phyloP scores from a whole-genome alignment of 2,888 invertebrate species.

The Melinaea menophilus region DNA sequence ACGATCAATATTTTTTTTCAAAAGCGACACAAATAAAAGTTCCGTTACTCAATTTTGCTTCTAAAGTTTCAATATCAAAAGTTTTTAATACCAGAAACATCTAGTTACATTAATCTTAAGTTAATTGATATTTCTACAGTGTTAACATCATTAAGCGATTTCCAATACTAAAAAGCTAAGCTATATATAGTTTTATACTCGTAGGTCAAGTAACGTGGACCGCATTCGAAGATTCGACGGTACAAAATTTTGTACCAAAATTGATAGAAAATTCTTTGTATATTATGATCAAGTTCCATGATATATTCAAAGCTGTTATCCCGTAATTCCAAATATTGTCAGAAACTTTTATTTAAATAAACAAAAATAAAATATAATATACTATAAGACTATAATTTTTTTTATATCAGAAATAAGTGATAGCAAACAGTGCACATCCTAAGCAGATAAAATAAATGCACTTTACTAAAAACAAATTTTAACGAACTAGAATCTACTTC shows the following conservation, averaged over 20 bases:
- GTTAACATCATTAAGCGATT: conserved; percentile 51
- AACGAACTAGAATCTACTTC: conserved; percentile 45
- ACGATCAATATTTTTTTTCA: conserved; percentile 17
- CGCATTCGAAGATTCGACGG: conserved; percentile 59
- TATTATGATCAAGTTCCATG: conserved; percentile 5
- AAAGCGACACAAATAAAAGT: conserved; percentile 21
- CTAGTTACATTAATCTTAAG: conserved; percentile 55
- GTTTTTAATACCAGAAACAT: conserved; percentile 45
- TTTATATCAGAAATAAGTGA: conserved; percentile 16
- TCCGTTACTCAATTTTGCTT: conserved; percentile 20
- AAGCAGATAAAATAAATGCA: conserved; percentile 21
- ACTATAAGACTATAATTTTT: conserved; percentile 10
- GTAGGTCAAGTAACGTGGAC: conserved; percentile 66
- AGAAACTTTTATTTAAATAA: too few species aligned
- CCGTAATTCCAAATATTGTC: too few species aligned
- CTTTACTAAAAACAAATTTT: conserved; percentile 1
- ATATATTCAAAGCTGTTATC: neutral
- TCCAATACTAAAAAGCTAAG: conserved; percentile 63
- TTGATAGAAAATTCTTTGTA: conserved; percentile 52
- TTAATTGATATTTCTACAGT: conserved; percentile 54
- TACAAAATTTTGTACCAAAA: conserved; percentile 74
- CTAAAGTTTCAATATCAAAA: conserved; percentile 43
- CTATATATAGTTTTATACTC: conserved; percentile 46
- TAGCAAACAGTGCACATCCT: conserved; percentile 30
- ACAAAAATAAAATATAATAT: too few species aligned